Conservation (phyloP, 2,113 vertebrate genomes). For the Phoenicopterus ruber region DNA sequence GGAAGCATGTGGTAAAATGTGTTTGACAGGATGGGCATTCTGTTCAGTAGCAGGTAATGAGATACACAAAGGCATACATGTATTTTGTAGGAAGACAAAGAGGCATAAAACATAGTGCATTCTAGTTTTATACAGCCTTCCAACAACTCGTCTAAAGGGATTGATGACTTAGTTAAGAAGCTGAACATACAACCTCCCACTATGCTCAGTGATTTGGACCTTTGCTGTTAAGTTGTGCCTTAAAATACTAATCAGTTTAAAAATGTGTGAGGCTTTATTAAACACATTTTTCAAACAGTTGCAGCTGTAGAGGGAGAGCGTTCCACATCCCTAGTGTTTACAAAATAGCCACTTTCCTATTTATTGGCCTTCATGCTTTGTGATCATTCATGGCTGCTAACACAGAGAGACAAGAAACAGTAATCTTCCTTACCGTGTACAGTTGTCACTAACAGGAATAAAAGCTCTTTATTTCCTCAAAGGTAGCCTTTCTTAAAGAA, state of each 20-base stretch:
- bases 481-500: neutral
- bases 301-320: neutral
- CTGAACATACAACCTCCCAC: neutral
- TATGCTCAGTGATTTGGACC: neutral
- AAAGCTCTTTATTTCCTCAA: neutral
- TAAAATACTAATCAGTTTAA: neutral
- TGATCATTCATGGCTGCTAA: neutral
- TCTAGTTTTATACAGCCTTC: neutral
- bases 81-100: neutral
- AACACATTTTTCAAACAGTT: constrained; percentile 34
- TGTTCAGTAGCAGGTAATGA: neutral
- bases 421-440: neutral
- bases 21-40: neutral
- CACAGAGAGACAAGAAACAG: neutral
- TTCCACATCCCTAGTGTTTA: neutral
- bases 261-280: constrained; percentile 19
- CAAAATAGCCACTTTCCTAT: neutral
- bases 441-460: neutral
- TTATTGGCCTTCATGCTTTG: neutral
- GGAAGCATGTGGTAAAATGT: neutral
- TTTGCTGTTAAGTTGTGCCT: neutral
- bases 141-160: neutral
- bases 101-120: neutral
- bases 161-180: neutral
- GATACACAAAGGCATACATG: neutral